Percentiles rank a stretch among this genome's conserved stretches.
These are phyloP conservation scores for Sycophila texana DNA, from an alignment of 2,888 invertebrate genomes.

Conservation along the genomic window DNA sequence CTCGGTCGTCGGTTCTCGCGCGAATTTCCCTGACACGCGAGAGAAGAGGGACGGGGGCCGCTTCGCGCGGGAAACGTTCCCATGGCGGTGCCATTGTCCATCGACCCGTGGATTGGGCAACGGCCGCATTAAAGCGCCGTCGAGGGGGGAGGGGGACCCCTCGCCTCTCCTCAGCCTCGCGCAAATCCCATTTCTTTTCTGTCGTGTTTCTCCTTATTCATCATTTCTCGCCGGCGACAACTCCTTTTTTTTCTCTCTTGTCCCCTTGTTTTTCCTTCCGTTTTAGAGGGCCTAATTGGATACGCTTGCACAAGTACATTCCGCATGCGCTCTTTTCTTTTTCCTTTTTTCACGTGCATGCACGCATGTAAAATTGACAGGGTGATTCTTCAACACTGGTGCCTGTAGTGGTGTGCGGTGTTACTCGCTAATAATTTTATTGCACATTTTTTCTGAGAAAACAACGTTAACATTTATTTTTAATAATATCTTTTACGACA, in stretches of 20 bases:
- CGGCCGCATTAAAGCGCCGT: conserved; percentile 57
- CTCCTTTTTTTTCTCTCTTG: not conserved
- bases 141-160: not conserved
- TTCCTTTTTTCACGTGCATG: not conserved
- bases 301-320: too few relatives aligned
- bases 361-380: too few relatives aligned
- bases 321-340: not conserved
- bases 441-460: too few relatives aligned
- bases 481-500: too few relatives aligned
- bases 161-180: conserved; percentile 43
- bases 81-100: conserved; percentile 70
- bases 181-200: conserved; percentile 54
- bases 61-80: conserved; percentile 70
- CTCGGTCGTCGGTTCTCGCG: conserved; percentile 37
- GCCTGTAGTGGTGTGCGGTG: too few relatives aligned
- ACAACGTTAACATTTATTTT: too few relatives aligned
- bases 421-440: too few relatives aligned
- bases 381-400: too few relatives aligned
- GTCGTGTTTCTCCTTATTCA: not conserved
- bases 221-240: not conserved
- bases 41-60: conserved; percentile 65
- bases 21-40: conserved; percentile 62
- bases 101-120: conserved; percentile 65
- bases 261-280: not conserved
- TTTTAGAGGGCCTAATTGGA: not conserved